phyloP scores from a whole-genome alignment of 2,113 vertebrate genomes.

The Vanacampus margaritifer region DNA sequence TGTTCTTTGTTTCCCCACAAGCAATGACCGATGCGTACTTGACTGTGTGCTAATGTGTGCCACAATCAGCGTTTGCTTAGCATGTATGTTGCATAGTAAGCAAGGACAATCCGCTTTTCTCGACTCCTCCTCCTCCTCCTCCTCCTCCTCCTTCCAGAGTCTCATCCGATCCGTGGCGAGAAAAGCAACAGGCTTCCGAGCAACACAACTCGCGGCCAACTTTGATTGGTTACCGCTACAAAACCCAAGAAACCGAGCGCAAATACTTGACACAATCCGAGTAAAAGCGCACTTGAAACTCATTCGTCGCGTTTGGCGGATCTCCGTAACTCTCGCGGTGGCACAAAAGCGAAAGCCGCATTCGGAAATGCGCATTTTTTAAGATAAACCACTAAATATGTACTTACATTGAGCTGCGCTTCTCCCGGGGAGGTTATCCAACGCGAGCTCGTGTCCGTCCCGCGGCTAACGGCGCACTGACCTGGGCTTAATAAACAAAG shows the following conservation, averaged over 20 bases:
- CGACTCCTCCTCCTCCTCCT: constrained; percentile 55
- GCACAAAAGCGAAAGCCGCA: background rate
- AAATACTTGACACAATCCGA: no score
- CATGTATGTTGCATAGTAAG: constrained; percentile 37
- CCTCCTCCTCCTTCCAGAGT: constrained; percentile 28
- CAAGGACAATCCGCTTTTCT: constrained; percentile 73
- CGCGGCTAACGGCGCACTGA: constrained; percentile 64
- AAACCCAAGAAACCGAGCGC: background rate
- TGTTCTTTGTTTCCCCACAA: background rate
- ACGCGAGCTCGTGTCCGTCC: constrained; percentile 34
- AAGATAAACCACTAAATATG: background rate
- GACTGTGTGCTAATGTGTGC: background rate
- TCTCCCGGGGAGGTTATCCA: constrained; percentile 11
- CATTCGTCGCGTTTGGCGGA: background rate
- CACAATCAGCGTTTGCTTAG: background rate
- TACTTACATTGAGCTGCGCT: constrained; percentile 55
- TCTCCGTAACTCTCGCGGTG: background rate
- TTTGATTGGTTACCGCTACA: background rate
- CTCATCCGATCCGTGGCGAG: constrained; percentile 1
- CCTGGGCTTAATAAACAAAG: constrained; percentile 58
- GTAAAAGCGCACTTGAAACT: background rate
- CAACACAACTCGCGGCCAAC: constrained; percentile 28
- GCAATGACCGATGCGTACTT: background rate
- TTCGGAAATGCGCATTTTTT: background rate
- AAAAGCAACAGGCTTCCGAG: constrained; percentile 71